These are phyloP conservation scores for Eubucco bourcierii DNA, from an alignment of 2,113 vertebrate species.

Conservation along the genomic window DNA sequence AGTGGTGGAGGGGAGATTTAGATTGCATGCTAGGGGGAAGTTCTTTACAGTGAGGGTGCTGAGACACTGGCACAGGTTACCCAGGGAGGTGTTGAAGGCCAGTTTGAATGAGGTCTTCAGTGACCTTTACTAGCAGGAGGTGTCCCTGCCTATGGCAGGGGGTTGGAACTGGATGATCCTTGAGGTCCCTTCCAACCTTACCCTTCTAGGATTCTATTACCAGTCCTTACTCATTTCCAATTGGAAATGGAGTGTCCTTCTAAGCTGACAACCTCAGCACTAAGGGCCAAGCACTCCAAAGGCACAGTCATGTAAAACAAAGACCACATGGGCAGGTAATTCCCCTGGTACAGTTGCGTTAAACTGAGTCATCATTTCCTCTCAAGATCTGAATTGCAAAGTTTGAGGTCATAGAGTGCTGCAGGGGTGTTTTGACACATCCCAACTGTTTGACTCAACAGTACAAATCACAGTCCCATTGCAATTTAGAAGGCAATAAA, in stretches of 20 bases:
- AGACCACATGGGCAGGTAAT: neutral
- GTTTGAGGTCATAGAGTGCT: neutral
- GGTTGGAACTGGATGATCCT: too few species aligned
- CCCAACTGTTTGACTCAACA: neutral
- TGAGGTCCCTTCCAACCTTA: too few species aligned
- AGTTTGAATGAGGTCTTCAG: too few species aligned
- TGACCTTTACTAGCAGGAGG: too few species aligned
- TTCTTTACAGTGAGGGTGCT: too few species aligned
- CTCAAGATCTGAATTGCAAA: neutral
- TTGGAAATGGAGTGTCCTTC: neutral
- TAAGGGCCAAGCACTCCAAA: neutral
- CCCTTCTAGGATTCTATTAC: neutral
- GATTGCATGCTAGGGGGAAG: too few species aligned
- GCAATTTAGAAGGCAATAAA: neutral
- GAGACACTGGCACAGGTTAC: too few species aligned
- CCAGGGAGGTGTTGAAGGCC: too few species aligned
- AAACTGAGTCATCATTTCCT: neutral
- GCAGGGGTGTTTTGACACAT: neutral
- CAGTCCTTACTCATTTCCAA: neutral
- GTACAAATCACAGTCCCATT: neutral
- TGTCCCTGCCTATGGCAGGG: too few species aligned
- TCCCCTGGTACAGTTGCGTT: neutral
- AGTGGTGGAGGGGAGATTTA: too few species aligned
- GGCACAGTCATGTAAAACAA: neutral
- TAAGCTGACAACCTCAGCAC: neutral